These are phyloP conservation scores for Pandion haliaetus DNA, from an alignment of 2,113 vertebrate genomes.

Conservation along the genomic window DNA sequence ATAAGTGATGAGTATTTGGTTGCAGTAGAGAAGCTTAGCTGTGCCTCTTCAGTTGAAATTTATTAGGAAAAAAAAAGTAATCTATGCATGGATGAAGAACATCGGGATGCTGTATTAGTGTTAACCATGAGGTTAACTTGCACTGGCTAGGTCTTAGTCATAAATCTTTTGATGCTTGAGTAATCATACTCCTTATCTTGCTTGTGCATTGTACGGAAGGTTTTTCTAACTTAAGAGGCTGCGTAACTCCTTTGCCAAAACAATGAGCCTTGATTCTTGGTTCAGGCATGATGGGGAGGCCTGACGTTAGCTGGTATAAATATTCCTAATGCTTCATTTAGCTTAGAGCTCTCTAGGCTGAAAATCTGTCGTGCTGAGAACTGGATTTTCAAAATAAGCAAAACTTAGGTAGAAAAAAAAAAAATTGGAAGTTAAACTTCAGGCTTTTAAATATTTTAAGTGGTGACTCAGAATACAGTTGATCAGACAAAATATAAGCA, in stretches of 20 bases:
- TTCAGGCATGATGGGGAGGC: not conserved
- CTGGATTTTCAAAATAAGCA: not conserved
- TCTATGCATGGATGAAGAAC: not conserved
- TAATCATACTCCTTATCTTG: not conserved
- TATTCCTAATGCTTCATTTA: not conserved
- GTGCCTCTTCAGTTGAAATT: not conserved
- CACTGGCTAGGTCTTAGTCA: not conserved
- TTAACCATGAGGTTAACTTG: not conserved
- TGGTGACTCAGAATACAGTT: not conserved
- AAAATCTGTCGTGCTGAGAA: not conserved
- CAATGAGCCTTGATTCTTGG: not conserved
- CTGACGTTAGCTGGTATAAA: not conserved
- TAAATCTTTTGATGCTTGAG: not conserved
- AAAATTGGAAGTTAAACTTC: rapidly evolving
- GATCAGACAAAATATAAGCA: not conserved
- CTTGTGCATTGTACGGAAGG: not conserved
- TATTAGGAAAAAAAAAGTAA: not conserved
- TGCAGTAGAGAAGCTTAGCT: not conserved
- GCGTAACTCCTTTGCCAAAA: not conserved
- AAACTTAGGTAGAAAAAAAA: not conserved
- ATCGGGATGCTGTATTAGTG: not conserved
- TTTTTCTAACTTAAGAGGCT: not conserved
- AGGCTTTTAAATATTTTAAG: not conserved
- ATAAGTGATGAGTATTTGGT: not conserved
- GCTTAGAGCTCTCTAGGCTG: not conserved